Conservation (phyloP, 1,140 invertebrate genomes). For the Musca vetustissima region DNA sequence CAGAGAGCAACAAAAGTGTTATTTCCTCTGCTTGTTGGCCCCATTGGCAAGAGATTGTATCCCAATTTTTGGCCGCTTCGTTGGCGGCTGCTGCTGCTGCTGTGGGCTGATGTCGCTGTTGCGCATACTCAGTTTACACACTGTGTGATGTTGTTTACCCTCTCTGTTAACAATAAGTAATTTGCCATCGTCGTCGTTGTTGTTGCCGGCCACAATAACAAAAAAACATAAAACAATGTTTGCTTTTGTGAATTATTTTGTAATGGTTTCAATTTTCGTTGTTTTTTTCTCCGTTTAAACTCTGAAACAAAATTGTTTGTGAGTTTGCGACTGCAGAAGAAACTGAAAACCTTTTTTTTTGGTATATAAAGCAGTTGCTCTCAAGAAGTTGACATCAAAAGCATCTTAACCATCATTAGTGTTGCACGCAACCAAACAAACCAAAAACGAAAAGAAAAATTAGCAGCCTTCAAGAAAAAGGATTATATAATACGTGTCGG, state of each 20-base stretch:
- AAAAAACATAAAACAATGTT: constrained; percentile 22
- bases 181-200: neutral
- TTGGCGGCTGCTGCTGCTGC: neutral
- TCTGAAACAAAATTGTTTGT: too few relatives aligned
- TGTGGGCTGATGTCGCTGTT: too few relatives aligned
- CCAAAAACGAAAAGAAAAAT: neutral
- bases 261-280: neutral
- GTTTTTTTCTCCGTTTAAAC: too few relatives aligned
- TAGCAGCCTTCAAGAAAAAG: neutral
- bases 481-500: constrained; percentile 5
- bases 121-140: neutral
- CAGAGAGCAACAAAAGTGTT: too few relatives aligned
- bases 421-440: constrained; percentile 28
- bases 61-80: neutral
- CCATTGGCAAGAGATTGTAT: too few relatives aligned
- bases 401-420: constrained; percentile 48
- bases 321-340: neutral
- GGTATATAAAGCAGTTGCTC: constrained; percentile 49
- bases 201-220: too few relatives aligned
- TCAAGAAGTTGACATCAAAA: constrained; percentile 52
- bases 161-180: constrained; percentile 7
- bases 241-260: constrained; percentile 22
- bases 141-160: neutral
- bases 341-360: neutral
- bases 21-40: too few relatives aligned